Base-by-base conservation (phyloP, 2,113 vertebrate genomes). In the Porphyrio hochstetteri region DNA sequence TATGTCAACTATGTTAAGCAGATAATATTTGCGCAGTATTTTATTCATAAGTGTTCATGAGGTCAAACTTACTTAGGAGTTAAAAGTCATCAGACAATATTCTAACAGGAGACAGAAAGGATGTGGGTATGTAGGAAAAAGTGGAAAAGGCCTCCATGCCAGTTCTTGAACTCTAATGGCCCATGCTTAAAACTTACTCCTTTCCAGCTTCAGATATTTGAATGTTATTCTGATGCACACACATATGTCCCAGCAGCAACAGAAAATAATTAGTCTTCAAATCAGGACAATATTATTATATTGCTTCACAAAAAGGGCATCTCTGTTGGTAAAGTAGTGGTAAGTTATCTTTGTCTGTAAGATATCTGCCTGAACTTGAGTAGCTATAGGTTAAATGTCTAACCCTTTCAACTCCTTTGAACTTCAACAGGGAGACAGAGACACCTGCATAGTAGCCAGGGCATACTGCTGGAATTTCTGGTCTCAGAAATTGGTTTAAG, bases 91-190 rank as follows among this genome's bases (percentile, higher is more conserved):
- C 1, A 2, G 16, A 35, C 5, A 70, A 61, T 57, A 69, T n/a
- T 63, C 9, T 84, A 33, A 48, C 21, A 52, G 14, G 50, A 8
- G 3, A 31, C 16, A 46, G 15, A 72, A 68, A 71, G 12, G 3
- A n/a, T 42, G 5, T 52, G 3, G 1, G 9, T 64, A 14, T 2
- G 7, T 56, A 56, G 10, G n/a, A 28, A 1, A 1, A 86, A 69
- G 18, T n/a, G 28, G 18, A 44, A 9, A 70, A 72, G 17, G 9
- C 10, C 21, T 28, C 15, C 18, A 21, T 19, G 18, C 0, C 1
- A 67, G 2, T 14, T 23, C n/a, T 24, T 29, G 8, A 86, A 31
- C 8, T 88, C 57, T 14, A 42, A 27, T 16, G 3, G 6, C 2
- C 9, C 46, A 18, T 35, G 6, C 3, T 75, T 89, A n/a, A 68